Evolutionary conservation across 2,113 vertebrate genomes (phyloP).

Genomic region (Rynchops niger): DNA sequence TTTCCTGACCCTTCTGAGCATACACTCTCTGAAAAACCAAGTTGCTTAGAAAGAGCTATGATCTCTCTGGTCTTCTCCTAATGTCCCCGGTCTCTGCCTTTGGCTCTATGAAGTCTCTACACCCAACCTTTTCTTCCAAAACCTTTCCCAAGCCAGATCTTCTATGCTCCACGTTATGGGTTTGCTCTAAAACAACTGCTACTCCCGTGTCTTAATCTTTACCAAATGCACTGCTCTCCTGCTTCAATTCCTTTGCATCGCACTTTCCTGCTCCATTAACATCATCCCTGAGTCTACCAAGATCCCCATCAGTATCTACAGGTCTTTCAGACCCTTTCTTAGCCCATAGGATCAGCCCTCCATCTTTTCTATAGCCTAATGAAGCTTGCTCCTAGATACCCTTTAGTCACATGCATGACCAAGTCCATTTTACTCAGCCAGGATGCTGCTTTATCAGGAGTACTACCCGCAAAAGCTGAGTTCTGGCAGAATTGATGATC

Average conservation of each 20-base stretch:
- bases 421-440: background rate
- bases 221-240: background rate
- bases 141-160: background rate
- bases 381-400: background rate
- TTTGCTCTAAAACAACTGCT: background rate
- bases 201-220: background rate
- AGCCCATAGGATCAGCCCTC: background rate
- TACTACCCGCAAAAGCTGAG: background rate
- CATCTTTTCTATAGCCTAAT: background rate
- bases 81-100: accelerated
- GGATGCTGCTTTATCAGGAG: background rate
- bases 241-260: background rate
- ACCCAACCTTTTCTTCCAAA: background rate
- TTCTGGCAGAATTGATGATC: background rate
- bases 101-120: background rate
- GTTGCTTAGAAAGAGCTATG: background rate
- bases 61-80: background rate
- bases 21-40: background rate
- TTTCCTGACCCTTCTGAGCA: background rate
- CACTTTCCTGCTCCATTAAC: background rate
- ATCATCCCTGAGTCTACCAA: background rate
- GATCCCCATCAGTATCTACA: background rate
- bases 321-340: background rate
- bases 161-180: background rate
- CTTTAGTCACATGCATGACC: background rate